Percentiles rank a stretch among this genome's conserved stretches.
Conservation (phyloP, 2,888 invertebrate species). For the Hydrotaea diabolus region DNA sequence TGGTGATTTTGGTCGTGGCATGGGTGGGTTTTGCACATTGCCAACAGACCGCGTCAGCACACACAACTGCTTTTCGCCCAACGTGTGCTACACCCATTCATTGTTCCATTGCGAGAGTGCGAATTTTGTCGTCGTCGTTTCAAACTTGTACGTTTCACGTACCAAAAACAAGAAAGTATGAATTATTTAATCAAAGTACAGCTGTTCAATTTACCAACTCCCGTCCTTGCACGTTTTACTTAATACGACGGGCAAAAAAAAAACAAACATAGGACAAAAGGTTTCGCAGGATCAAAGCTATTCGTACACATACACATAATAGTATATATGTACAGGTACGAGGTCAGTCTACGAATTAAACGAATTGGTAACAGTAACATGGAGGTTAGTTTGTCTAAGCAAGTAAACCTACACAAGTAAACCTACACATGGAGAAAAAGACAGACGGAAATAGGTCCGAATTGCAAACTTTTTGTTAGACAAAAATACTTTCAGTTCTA, state of each 20-base stretch:
- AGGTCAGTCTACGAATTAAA: neutral
- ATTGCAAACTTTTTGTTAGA: no score
- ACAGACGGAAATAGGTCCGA: no score
- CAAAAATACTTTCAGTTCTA: no score
- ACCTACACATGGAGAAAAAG: no score
- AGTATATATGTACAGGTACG: neutral
- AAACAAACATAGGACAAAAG: neutral
- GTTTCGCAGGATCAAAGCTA: slow-evolving; percentile 1
- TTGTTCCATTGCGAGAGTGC: slow-evolving; percentile 32
- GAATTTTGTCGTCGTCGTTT: neutral
- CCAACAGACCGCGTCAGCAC: slow-evolving; percentile 28
- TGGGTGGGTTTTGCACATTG: slow-evolving; percentile 23
- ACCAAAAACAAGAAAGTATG: slow-evolving; percentile 40
- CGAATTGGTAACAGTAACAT: no score
- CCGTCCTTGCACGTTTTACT: slow-evolving; percentile 32
- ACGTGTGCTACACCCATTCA: slow-evolving; percentile 39
- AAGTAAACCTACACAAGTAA: no score
- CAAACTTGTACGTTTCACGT: neutral
- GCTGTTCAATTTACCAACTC: slow-evolving; percentile 64
- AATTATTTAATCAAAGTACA: slow-evolving; percentile 66
- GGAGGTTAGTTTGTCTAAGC: no score
- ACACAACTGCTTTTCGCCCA: slow-evolving; percentile 5
- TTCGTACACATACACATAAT: neutral
- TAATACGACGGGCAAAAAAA: neutral
- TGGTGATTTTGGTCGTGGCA: neutral